Evolutionary conservation across 23 tunicate genomes (phyloP).

Genomic region (Trididemnum clinides): DNA sequence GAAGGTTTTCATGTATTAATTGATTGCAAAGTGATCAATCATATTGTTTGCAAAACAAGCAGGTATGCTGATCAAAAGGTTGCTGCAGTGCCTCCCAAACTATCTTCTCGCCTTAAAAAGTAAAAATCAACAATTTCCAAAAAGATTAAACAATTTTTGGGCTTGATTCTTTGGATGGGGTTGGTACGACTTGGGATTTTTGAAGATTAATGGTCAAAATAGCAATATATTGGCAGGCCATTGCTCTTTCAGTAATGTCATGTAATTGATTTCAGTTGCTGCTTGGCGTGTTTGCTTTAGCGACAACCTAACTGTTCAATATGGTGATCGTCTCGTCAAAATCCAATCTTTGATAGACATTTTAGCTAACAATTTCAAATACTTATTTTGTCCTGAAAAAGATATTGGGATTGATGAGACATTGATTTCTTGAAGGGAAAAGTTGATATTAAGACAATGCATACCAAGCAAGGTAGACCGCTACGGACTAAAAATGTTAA

Average conservation of each 20-base stretch:
- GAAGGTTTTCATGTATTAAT: neutral
- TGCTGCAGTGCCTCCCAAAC: neutral
- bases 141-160: neutral
- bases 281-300: neutral
- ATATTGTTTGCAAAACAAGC: conserved; percentile 1
- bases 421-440: neutral
- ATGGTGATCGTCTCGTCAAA: neutral
- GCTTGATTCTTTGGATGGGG: conserved; percentile 10
- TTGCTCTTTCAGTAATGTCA: neutral
- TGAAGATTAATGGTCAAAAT: neutral
- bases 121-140: neutral
- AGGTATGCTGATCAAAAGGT: neutral
- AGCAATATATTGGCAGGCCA: neutral
- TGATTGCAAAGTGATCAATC: neutral
- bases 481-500: conserved; percentile 8
- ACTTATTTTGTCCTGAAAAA: neutral
- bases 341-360: conserved; percentile 5
- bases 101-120: neutral
- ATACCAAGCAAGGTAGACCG: neutral
- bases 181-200: neutral
- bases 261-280: neutral
- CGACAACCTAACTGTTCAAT: neutral
- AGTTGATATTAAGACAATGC: neutral
- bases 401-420: conserved; percentile 2
- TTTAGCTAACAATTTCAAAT: neutral